phyloP scores from a whole-genome alignment of 2,797 vertebrate species.

The Lacerta bilineata region DNA sequence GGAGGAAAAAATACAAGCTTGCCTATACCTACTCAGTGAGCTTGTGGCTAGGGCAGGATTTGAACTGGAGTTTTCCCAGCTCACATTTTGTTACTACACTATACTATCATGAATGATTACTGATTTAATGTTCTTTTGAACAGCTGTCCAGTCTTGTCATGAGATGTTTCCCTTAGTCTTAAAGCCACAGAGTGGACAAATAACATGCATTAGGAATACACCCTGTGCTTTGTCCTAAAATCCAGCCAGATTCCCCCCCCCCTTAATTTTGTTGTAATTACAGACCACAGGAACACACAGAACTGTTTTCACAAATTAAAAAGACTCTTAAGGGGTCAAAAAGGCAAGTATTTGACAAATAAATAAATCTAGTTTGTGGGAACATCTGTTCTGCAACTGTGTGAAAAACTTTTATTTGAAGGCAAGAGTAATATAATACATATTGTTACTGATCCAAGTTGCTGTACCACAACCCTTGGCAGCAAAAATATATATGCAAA shows the following conservation, averaged over 20 bases:
- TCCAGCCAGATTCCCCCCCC: constrained; percentile 89
- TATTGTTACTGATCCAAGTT: background rate
- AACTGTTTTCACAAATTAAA: constrained; percentile 72
- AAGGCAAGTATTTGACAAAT: constrained; percentile 9
- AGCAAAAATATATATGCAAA: background rate
- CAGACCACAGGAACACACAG: constrained; percentile 68
- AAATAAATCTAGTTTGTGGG: constrained; percentile 17
- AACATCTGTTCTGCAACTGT: constrained; percentile 6
- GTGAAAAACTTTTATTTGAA: background rate
- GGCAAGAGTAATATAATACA: background rate
- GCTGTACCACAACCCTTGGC: background rate
- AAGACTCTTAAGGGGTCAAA: constrained; percentile 42
- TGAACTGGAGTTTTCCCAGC: background rate
- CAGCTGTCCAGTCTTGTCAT: background rate
- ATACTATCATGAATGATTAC: background rate
- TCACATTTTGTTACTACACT: background rate
- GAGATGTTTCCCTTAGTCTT: constrained; percentile 67
- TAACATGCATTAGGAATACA: constrained; percentile 73
- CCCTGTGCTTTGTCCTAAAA: constrained; percentile 84
- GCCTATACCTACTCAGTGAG: background rate
- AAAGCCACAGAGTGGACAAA: constrained; percentile 72
- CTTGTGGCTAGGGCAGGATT: background rate
- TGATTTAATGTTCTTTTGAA: constrained; percentile 59
- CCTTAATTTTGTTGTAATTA: constrained; percentile 88
- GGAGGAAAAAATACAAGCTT: background rate